A percentile compares a stretch with the other conserved stretches of the same genome.
Evolutionary conservation across 2,797 vertebrate species (phyloP).

Genomic region (Chelon labrosus): DNA sequence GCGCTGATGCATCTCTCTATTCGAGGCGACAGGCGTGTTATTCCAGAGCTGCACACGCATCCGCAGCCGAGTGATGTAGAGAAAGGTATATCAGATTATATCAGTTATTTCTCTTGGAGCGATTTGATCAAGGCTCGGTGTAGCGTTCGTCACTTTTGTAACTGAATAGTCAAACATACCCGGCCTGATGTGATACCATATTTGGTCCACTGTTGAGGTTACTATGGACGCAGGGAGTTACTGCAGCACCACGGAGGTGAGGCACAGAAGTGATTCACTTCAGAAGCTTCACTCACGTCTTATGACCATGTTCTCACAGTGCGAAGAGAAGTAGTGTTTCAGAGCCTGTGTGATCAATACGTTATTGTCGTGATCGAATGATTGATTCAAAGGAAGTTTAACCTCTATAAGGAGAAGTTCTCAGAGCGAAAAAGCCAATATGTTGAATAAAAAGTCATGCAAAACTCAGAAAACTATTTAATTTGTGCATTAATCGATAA

Average conservation of each 20-base stretch:
- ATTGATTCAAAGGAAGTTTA: not conserved
- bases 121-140: constrained; percentile 61
- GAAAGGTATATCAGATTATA: constrained; percentile 70
- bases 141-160: constrained; percentile 63
- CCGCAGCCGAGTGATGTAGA: constrained; percentile 65
- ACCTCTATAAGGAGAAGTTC: not conserved
- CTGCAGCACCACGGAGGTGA: constrained; percentile 36
- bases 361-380: not conserved
- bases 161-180: constrained; percentile 65
- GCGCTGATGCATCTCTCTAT: constrained; percentile 36
- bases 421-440: not conserved
- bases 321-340: not conserved
- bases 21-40: constrained; percentile 53
- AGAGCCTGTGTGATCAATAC: not conserved
- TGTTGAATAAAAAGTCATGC: too few relatives aligned
- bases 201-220: constrained; percentile 67
- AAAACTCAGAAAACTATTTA: too few relatives aligned
- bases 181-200: constrained; percentile 65
- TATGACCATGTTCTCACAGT: constrained; percentile 8
- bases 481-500: not conserved
- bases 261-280: constrained; percentile 23
- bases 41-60: constrained; percentile 48
- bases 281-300: constrained; percentile 21
- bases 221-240: constrained; percentile 50
- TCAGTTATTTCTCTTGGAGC: constrained; percentile 70